These are phyloP conservation scores for Pollimyrus isidori DNA, from an alignment of 2,113 vertebrate genomes.

Conservation along the genomic window DNA sequence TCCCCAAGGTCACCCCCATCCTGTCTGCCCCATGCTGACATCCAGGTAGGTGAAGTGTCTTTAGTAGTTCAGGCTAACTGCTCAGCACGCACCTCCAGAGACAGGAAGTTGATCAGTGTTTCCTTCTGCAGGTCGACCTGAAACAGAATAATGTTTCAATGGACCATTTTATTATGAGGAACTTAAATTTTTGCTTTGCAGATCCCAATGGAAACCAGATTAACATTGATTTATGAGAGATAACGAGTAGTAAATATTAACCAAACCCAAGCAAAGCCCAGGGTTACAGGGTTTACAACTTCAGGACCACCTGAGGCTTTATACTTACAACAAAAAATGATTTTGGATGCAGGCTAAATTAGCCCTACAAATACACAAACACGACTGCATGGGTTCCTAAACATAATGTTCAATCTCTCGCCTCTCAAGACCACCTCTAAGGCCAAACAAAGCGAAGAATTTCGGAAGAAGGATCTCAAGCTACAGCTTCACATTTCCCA, in stretches of 20 bases:
- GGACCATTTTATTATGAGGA: constrained; percentile 23
- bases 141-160: constrained; percentile 41
- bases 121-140: constrained; percentile 93
- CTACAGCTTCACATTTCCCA: neutral
- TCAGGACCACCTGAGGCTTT: neutral
- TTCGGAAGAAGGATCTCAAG: neutral
- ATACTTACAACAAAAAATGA: neutral
- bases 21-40: neutral
- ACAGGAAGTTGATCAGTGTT: constrained; percentile 83
- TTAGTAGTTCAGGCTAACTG: constrained; percentile 41
- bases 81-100: constrained; percentile 74
- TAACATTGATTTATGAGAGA: neutral
- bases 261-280: neutral
- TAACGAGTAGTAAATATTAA: constrained; percentile 2
- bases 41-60: constrained; percentile 39
- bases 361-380: neutral
- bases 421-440: neutral
- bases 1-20: neutral
- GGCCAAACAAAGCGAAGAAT: neutral
- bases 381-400: neutral
- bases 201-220: neutral
- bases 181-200: neutral
- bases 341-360: neutral
- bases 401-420: neutral
- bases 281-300: neutral